Percentiles rank a stretch among this genome's conserved stretches.
These are phyloP conservation scores for Cheirogaleus medius DNA, from an alignment of 2,113 vertebrate genomes.

Conservation along the genomic window DNA sequence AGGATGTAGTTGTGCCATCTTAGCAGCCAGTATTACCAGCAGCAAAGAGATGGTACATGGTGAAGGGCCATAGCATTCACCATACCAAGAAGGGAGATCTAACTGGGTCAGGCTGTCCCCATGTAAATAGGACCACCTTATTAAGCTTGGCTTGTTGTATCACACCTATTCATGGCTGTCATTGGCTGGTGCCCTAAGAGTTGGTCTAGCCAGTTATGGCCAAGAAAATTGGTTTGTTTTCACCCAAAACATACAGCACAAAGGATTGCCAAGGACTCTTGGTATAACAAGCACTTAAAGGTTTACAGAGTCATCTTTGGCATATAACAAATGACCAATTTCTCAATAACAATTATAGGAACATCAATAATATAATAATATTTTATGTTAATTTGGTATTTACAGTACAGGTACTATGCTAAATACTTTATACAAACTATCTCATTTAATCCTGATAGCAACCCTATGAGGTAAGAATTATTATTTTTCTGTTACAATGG, in stretches of 20 bases:
- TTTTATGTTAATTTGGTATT: background rate
- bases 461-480: background rate
- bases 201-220: background rate
- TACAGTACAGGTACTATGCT: background rate
- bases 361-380: background rate
- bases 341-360: background rate
- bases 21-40: background rate
- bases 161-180: background rate
- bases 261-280: background rate
- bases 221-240: background rate
- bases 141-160: background rate
- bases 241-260: background rate
- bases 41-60: accelerated
- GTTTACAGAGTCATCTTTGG: background rate
- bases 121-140: background rate
- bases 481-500: background rate
- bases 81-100: background rate
- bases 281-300: background rate
- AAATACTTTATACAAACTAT: background rate
- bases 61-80: background rate
- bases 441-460: background rate
- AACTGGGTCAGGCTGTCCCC: background rate
- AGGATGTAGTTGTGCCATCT: background rate
- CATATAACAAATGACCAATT: background rate
- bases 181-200: background rate